A percentile compares a stretch with the other conserved stretches of the same genome.
These are phyloP conservation scores for Phrynosoma blainvillii DNA, from an alignment of 2,113 vertebrate genomes.

Conservation along the genomic window DNA sequence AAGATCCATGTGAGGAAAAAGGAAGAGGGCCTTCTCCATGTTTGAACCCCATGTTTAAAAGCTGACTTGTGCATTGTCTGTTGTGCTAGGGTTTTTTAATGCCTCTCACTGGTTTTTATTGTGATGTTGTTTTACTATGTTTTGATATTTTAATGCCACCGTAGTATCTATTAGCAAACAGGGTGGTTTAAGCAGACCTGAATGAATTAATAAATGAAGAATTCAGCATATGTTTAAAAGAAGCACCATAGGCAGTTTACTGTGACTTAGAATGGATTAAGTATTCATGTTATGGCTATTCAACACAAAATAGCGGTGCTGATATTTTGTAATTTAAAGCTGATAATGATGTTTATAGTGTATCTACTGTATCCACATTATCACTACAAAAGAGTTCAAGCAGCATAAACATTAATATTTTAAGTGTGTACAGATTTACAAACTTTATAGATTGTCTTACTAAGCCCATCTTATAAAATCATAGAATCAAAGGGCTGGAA, in stretches of 20 bases:
- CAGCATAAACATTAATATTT: constrained; percentile 1
- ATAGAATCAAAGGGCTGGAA: no score
- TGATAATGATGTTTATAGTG: neutral
- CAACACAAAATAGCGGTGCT: neutral
- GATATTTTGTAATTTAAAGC: neutral
- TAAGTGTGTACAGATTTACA: neutral
- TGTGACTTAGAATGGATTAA: no score
- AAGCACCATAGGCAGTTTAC: no score
- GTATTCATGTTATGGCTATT: neutral
- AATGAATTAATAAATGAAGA: neutral
- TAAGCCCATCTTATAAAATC: neutral
- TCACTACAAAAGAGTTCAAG: neutral
- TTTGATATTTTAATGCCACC: neutral
- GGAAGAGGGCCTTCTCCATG: neutral
- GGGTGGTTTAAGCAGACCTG: neutral
- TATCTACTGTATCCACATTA: neutral
- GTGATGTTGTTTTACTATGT: neutral
- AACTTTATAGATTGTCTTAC: neutral
- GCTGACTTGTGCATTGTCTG: neutral
- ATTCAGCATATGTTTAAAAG: neutral
- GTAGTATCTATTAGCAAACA: neutral
- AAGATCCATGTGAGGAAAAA: neutral
- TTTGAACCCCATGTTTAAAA: neutral
- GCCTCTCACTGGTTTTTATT: neutral
- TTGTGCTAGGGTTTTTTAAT: neutral